phyloP scores from a whole-genome alignment of 2,797 vertebrate genomes.

The Phrynocephalus guinanensis region DNA sequence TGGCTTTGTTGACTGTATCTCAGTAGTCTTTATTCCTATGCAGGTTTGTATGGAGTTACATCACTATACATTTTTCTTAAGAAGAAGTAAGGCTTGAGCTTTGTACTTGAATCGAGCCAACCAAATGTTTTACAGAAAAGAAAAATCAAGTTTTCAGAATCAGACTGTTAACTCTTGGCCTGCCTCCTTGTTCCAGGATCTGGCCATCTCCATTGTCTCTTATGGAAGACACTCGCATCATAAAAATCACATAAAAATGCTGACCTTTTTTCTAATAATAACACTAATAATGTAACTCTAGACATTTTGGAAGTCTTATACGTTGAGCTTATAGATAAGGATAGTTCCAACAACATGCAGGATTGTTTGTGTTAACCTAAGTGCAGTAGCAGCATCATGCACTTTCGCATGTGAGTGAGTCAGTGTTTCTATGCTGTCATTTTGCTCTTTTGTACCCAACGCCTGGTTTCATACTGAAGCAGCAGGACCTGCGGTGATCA shows the following conservation, averaged over 20 bases:
- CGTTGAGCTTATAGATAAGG: not conserved
- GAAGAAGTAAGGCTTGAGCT: conserved; percentile 76
- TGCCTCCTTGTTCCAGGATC: conserved; percentile 56
- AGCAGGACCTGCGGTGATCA: not conserved
- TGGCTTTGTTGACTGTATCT: conserved; percentile 87
- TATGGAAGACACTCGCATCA: conserved; percentile 35
- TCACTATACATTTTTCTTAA: conserved; percentile 69
- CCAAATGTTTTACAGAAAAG: conserved; percentile 52
- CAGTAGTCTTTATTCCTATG: conserved; percentile 84
- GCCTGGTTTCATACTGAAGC: not conserved
- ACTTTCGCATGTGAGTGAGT: not conserved
- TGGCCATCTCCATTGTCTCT: conserved; percentile 6
- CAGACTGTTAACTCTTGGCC: conserved; percentile 79
- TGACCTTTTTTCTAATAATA: conserved; percentile 47
- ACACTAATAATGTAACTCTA: conserved; percentile 57
- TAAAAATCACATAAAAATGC: conserved; percentile 42
- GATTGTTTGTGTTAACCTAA: not conserved
- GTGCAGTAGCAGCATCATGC: not conserved
- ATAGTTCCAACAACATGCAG: not conserved
- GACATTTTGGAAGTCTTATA: conserved; percentile 66
- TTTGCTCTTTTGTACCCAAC: conserved; percentile 31
- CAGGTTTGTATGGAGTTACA: conserved; percentile 82
- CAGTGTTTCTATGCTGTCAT: conserved; percentile 9
- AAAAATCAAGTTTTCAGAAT: conserved; percentile 60
- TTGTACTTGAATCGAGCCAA: conserved; percentile 76